phyloP scores from a whole-genome alignment of 2,797 vertebrate species.

The Protosalanx chinensis region DNA sequence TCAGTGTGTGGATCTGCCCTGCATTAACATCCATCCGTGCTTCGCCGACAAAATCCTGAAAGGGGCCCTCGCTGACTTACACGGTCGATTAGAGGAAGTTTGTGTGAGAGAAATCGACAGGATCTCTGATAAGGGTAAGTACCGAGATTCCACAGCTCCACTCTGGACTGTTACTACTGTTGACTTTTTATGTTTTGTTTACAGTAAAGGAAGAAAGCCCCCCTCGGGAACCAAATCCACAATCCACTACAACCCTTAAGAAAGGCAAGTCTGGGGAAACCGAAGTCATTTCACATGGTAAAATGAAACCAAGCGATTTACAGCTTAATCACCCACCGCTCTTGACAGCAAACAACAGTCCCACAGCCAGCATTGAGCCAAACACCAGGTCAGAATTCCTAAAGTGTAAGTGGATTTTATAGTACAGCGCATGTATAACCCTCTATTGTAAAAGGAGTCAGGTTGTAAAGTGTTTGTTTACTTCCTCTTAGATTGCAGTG shows the following conservation, averaged over 20 bases:
- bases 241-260: not conserved
- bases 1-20: conserved; percentile 53
- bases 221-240: not conserved
- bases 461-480: not conserved
- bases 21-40: conserved; percentile 63
- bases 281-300: not conserved
- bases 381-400: conserved; percentile 66
- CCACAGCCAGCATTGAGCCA: conserved; percentile 39
- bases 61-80: conserved; percentile 59
- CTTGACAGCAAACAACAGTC: conserved; percentile 38
- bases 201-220: not conserved
- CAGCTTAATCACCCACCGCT: not conserved
- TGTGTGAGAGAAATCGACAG: conserved; percentile 60
- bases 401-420: conserved; percentile 61
- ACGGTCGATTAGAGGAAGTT: conserved; percentile 51
- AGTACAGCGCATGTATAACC: not conserved
- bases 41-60: conserved; percentile 64
- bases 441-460: not conserved
- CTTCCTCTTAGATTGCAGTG: conserved; percentile 55
- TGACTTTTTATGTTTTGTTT: not conserved
- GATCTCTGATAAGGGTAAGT: conserved; percentile 67
- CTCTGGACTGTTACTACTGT: not conserved
- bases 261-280: not conserved
- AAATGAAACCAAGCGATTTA: not conserved
- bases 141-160: not conserved